Evolutionary conservation across 2,113 vertebrate species (phyloP).

Genomic region (Muntiacus muntjak): DNA sequence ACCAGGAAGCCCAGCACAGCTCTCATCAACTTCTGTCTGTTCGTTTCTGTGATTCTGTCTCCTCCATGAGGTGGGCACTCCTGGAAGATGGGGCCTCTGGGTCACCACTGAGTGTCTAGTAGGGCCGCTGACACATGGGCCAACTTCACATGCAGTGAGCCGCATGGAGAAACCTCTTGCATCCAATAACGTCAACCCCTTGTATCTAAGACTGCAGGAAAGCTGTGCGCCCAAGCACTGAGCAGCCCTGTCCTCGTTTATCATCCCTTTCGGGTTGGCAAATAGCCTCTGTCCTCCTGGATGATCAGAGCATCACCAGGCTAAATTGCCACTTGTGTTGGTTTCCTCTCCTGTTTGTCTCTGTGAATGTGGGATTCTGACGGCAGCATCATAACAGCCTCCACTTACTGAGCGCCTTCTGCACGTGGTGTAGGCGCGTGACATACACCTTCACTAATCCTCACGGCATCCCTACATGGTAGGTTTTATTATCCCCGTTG

Average conservation of each 20-base stretch:
- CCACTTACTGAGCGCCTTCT: not conserved
- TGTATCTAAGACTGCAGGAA: not conserved
- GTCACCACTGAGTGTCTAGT: not conserved
- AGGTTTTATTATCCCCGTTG: not conserved
- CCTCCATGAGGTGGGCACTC: not conserved
- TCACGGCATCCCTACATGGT: not conserved
- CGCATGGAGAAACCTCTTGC: not conserved
- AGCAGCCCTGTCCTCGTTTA: not conserved
- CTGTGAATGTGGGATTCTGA: not conserved
- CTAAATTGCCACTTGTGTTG: not conserved
- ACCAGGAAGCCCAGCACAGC: not conserved
- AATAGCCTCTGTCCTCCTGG: not conserved
- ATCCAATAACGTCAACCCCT: not conserved
- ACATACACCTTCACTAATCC: not conserved
- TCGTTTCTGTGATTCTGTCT: not conserved
- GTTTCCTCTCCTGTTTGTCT: not conserved
- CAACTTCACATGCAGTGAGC: not conserved
- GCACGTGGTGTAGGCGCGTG: not conserved
- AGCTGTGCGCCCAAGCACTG: fast-evolving
- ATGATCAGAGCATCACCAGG: not conserved
- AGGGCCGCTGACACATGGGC: not conserved
- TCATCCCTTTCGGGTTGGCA: not conserved
- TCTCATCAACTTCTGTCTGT: not conserved
- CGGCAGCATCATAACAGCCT: not conserved
- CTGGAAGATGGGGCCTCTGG: not conserved